Evolutionary conservation across 2,797 vertebrate species (phyloP), one percentile per base, ranked within the genome.

Genomic region (Pristis pectinata): DNA sequence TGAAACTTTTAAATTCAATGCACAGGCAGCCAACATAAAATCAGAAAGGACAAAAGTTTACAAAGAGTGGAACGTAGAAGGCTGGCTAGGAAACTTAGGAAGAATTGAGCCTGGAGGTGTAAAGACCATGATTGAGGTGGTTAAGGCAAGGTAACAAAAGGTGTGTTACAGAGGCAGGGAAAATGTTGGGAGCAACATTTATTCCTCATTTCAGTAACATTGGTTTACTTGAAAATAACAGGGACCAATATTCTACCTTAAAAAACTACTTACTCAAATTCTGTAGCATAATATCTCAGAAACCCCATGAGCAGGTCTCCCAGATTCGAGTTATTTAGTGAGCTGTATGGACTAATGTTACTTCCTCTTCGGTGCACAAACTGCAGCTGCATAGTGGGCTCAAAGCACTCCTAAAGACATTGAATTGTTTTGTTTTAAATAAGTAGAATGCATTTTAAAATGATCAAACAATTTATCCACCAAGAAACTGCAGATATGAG

Each of bases 221-320:
- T 24, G 22, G 70, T 74, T 74, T 17, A 24, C 70, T 22, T 44
- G 80, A 19, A 82, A 41, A 82, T 41, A 82, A 82, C 1, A 22
- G 34, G 44, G 79, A 56, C 92, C 27, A 76, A 56, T 4, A 5
- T 34, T 49, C 41, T 9, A 34, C n/a, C 27, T 76, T 74, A 53
- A 94, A 94, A 49, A 89, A 22, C 37, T 96, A 96, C 97, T 97
- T 97, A 99, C 99, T 98, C 98, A 98, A 99, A 99, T 95, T 97
- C 97, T 93, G 97, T 97, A 95, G 98, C 97, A 95, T 99, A 99
- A 95, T 99, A 99, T 97, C 97, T 98, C 95, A 99, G 97, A 97
- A 99, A 99, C 95, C 98, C 99, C 96, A 98, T 95, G 89, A 99
- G 96, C 95, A 99, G 97, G 89, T 98, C 98, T 95, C 98, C 99